Base-by-base conservation (phyloP, 2,888 invertebrate genomes). In the Stenoptilia bipunctidactyla region DNA sequence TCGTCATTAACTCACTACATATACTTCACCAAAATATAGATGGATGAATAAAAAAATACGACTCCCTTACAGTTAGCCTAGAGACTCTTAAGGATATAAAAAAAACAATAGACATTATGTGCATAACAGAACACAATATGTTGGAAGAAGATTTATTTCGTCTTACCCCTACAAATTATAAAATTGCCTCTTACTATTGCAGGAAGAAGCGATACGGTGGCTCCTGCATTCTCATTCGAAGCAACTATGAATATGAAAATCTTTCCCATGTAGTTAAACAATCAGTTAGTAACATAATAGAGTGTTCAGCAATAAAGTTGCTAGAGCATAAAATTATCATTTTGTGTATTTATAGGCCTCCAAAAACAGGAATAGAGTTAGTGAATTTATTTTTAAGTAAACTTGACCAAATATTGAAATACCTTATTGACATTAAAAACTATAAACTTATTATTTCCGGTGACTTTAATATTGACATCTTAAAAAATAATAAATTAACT, bases 61-160 rank as follows among this genome's bases (percentile, higher is more conserved):
- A 44, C 14, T 12, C 25, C 27, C 34, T 48, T 13, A 34, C n/a
- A 13, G 13, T 44, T 6, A 14, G 34, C 33, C 14, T 48, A 27
- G 33, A 39, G 13, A 40, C 45, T 5, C 9, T 45, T 6, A 8
- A 8, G 15, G 12, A 33, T 1, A 8, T 8, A 6, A 15, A 34
- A 9, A 43, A 35, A 13, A 5, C 13, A 4, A 15, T 46, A 10
- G 43, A 48, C 40, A 34, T 48, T 5, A 27, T 48, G 27, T 48
- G 45, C 25, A 38, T 40, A 6, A 48, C 44, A 12, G 48, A 48
- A 34, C 48, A 46, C 25, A 48, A 48, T 12, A 48, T 48, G 45
- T 40, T 15, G 8, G 2, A 15, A 3, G 30, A 36, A 8, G 37
- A 40, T 33, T 37, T 35, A 15, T 14, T 2, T 1, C 38, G 38